Percentiles rank a stretch among this genome's conserved stretches.
phyloP scores from a whole-genome alignment of 2,888 invertebrate genomes.

The Stomorhina lunata region DNA sequence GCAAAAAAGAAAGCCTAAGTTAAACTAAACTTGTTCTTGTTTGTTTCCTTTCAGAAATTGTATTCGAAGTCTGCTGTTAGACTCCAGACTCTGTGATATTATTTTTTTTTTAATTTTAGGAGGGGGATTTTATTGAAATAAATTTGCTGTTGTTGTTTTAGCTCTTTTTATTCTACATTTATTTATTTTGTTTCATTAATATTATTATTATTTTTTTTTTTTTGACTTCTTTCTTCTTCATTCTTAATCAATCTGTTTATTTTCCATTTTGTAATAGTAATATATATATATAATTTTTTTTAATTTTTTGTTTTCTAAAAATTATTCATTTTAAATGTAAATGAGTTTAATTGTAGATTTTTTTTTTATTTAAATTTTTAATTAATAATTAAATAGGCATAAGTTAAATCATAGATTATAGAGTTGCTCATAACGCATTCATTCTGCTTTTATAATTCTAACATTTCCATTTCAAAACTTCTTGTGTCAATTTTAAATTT shows the following conservation, averaged over 20 bases:
- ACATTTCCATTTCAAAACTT: constrained; percentile 34
- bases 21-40: too few species aligned
- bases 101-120: too few species aligned
- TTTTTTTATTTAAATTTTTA: constrained; percentile 54
- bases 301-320: constrained; percentile 59
- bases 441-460: constrained; percentile 28
- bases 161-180: constrained; percentile 69
- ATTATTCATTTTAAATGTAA: constrained; percentile 62
- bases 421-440: constrained; percentile 53
- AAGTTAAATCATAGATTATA: constrained; percentile 64
- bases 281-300: constrained; percentile 26
- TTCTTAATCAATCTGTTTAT: constrained; percentile 34
- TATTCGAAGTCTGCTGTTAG: constrained; percentile 57
- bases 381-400: constrained; percentile 66
- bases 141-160: constrained; percentile 54
- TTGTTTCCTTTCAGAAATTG: too few species aligned
- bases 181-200: constrained; percentile 55
- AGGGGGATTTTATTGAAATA: constrained; percentile 52
- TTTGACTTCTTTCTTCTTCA: constrained; percentile 29
- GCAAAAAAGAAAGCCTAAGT: constrained; percentile 59
- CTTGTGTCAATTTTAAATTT: neutral
- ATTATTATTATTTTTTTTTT: constrained; percentile 50
- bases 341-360: constrained; percentile 65
- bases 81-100: constrained; percentile 32
- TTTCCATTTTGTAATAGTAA: constrained; percentile 51